phyloP scores from a whole-genome alignment of 1,140 invertebrate genomes.

The Drosophila tsacasi region DNA sequence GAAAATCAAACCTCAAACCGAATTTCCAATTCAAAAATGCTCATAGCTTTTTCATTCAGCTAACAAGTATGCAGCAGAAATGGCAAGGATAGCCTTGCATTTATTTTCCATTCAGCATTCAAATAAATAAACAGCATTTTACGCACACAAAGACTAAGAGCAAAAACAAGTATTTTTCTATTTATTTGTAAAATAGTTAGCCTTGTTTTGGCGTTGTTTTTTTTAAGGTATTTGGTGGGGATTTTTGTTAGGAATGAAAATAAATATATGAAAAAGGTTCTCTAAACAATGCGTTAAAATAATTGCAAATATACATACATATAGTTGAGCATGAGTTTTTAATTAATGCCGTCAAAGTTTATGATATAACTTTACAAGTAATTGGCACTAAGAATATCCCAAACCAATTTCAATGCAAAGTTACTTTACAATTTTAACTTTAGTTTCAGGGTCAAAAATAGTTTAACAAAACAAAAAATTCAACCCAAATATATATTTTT shows the following conservation, averaged over 20 bases:
- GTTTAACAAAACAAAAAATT: background rate
- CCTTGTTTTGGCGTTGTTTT: constrained; percentile 13
- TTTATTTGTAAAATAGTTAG: constrained; percentile 6
- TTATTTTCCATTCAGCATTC: constrained; percentile 6
- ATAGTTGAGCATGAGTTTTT: constrained; percentile 2
- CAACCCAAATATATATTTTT: background rate
- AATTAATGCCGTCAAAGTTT: background rate
- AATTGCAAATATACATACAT: background rate
- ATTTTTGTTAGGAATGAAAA: background rate
- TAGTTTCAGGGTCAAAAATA: background rate
- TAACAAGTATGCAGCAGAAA: constrained; percentile 1
- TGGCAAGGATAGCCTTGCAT: constrained; percentile 14
- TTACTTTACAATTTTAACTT: background rate
- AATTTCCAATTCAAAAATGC: constrained; percentile 35
- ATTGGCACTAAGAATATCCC: background rate
- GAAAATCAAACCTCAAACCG: constrained; percentile 29
- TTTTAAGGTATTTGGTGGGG: background rate
- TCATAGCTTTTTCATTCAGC: constrained; percentile 7
- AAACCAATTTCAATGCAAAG: background rate
- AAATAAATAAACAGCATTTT: constrained; percentile 5
- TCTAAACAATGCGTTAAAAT: background rate
- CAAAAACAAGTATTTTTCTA: constrained; percentile 3
- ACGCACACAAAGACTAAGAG: background rate
- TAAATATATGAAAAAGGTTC: background rate
- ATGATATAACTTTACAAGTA: background rate